Conservation (phyloP, 2,797 vertebrate genomes). For the Acanthornis magna region DNA sequence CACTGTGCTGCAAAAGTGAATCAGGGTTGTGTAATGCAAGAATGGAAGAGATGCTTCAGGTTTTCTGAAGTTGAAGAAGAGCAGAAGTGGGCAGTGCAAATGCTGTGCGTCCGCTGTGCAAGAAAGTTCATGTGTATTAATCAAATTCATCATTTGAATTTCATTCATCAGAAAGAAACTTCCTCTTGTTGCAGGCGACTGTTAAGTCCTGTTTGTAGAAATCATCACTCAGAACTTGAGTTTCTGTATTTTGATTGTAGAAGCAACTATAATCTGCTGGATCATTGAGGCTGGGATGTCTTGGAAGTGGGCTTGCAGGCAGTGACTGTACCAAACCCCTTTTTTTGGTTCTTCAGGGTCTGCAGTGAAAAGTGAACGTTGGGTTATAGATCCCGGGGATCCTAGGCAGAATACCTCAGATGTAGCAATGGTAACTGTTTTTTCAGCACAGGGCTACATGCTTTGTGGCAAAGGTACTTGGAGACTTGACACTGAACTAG, state of each 20-base stretch:
- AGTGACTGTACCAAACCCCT: neutral
- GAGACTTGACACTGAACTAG: neutral
- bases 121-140: neutral
- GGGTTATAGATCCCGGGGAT: neutral
- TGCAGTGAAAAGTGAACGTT: neutral
- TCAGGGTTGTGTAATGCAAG: neutral
- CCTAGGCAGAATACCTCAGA: neutral
- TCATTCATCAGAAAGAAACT: neutral
- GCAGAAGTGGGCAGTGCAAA: neutral
- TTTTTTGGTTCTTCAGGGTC: neutral
- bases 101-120: neutral
- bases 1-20: neutral
- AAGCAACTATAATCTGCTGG: neutral
- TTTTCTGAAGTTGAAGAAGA: neutral
- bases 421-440: neutral
- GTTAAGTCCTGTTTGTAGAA: neutral
- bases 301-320: accelerated
- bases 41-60: neutral
- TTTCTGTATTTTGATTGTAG: neutral
- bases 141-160: neutral
- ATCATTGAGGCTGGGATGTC: neutral
- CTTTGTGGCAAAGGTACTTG: neutral
- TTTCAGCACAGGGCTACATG: neutral
- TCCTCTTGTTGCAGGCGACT: neutral
- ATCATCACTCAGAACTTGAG: neutral